Evolutionary conservation across 2,888 invertebrate species (phyloP).

Genomic region (Zhengitettix transpicula): DNA sequence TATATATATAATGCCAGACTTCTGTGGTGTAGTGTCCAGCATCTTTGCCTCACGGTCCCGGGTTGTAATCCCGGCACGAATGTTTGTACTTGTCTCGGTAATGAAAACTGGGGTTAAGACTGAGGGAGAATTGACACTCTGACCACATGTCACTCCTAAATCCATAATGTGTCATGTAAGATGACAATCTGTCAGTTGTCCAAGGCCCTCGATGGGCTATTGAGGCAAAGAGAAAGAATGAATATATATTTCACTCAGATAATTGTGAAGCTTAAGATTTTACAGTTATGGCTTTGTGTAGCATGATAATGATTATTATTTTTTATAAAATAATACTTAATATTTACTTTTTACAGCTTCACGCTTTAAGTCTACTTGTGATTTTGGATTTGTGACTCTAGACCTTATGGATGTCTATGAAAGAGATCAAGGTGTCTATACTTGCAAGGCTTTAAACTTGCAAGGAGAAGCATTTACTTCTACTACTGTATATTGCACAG

Average conservation of each 20-base stretch:
- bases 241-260: neutral
- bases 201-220: no score
- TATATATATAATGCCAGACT: no score
- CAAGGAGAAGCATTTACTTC: conserved; percentile 85
- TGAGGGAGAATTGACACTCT: no score
- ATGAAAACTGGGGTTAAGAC: no score
- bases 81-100: no score
- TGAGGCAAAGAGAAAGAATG: no score
- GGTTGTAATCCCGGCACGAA: no score
- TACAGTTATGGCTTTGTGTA: neutral
- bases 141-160: no score
- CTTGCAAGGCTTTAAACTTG: conserved; percentile 77
- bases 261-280: neutral
- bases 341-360: conserved; percentile 30
- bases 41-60: no score
- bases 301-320: neutral
- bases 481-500: conserved; percentile 68
- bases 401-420: conserved; percentile 85
- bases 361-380: conserved; percentile 80
- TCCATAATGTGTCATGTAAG: no score
- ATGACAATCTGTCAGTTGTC: no score
- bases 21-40: no score
- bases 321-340: neutral
- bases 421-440: conserved; percentile 86
- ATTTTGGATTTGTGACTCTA: conserved; percentile 91